Percentiles rank a stretch among this genome's conserved stretches.
Evolutionary conservation across 2,113 vertebrate genomes (phyloP).

Genomic region (Chinchilla lanigera): DNA sequence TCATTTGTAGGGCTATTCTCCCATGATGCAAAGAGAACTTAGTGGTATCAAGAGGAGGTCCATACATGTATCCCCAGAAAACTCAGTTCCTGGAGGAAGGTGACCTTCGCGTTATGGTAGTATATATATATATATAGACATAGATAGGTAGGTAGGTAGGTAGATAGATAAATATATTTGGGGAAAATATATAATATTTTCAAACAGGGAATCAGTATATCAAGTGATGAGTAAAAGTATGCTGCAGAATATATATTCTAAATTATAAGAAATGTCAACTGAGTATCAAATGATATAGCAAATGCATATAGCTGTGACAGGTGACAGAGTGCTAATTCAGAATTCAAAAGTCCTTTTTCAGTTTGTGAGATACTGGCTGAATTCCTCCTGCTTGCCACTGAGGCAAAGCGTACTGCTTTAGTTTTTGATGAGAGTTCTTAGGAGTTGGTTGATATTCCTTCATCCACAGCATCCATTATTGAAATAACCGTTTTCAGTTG

Average conservation of each 20-base stretch:
- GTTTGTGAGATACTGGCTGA: slow-evolving; percentile 63
- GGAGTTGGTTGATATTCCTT: slow-evolving; percentile 91
- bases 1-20: slow-evolving; percentile 53
- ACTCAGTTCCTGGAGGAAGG: slow-evolving; percentile 64
- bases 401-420: slow-evolving; percentile 72
- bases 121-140: neutral
- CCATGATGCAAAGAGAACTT: slow-evolving; percentile 65
- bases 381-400: slow-evolving; percentile 63
- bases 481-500: slow-evolving; percentile 91
- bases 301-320: slow-evolving; percentile 60
- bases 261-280: slow-evolving; percentile 72
- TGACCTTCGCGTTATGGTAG: slow-evolving; percentile 71
- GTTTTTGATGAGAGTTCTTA: slow-evolving; percentile 80
- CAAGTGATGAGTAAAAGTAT: slow-evolving; percentile 76
- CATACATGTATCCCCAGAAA: slow-evolving; percentile 24
- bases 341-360: slow-evolving; percentile 55
- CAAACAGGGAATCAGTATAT: slow-evolving; percentile 77
- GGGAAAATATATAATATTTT: slow-evolving; percentile 62
- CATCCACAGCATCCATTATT: slow-evolving; percentile 93
- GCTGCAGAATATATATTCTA: slow-evolving; percentile 74
- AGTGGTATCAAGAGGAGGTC: slow-evolving; percentile 18
- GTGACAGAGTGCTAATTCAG: slow-evolving; percentile 53
- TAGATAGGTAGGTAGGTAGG: neutral
- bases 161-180: neutral
- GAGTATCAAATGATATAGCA: slow-evolving; percentile 55